Evolutionary conservation across 2,113 vertebrate genomes (phyloP).

Genomic region (Chionomys nivalis): DNA sequence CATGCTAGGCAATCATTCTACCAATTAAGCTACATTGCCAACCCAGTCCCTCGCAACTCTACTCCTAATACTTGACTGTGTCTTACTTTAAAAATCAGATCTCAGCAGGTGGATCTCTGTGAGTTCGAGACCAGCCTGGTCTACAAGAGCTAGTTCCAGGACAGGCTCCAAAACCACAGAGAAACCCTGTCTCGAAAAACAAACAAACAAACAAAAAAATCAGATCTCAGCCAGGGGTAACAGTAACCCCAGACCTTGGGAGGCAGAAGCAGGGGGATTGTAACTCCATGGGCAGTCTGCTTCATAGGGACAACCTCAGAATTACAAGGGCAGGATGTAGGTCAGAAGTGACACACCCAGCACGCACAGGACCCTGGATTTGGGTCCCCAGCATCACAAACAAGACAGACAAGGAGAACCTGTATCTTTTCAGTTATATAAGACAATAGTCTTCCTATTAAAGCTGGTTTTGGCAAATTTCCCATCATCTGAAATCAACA

Average conservation of each 20-base stretch:
- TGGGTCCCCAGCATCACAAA: background rate
- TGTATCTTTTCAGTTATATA: background rate
- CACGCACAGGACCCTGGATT: background rate
- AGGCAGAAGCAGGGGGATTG: background rate
- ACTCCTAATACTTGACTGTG: background rate
- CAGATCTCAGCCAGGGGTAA: background rate
- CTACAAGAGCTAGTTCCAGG: too few relatives aligned
- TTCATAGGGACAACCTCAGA: background rate
- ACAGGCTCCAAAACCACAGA: too few relatives aligned
- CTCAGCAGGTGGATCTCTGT: too few relatives aligned
- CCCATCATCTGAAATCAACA: conserved; percentile 2
- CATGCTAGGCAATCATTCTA: background rate
- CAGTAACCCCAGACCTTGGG: background rate
- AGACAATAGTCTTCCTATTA: conserved; percentile 4
- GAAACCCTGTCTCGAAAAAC: too few relatives aligned
- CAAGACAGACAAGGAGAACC: background rate
- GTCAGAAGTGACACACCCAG: background rate
- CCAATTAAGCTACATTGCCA: background rate
- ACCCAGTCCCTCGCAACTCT: background rate
- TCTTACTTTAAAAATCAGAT: background rate
- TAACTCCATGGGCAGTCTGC: background rate
- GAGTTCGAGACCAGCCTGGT: too few relatives aligned
- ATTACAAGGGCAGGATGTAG: background rate
- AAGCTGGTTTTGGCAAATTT: conserved; percentile 2
- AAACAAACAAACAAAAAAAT: too few relatives aligned